Percentiles rank a stretch among this genome's conserved stretches.
Conservation (phyloP, 2,797 vertebrate species). For the Tenualosa ilisha region DNA sequence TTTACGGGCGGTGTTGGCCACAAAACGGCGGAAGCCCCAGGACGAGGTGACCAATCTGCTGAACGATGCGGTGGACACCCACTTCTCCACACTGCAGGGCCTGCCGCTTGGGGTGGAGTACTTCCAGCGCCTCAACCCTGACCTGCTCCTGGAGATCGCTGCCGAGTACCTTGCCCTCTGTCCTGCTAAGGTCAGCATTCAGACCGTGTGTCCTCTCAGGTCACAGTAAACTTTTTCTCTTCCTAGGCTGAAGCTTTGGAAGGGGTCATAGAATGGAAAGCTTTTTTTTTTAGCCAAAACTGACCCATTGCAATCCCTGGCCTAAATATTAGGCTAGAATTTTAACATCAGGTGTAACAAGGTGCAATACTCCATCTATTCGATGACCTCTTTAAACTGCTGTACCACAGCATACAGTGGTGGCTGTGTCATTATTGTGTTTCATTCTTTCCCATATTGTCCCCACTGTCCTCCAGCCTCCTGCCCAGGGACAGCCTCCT, state of each 20-base stretch:
- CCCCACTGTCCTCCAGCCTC: constrained; percentile 72
- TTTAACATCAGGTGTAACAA: too few species aligned
- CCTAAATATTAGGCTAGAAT: too few species aligned
- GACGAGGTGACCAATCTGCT: constrained; percentile 86
- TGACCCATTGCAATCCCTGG: too few species aligned
- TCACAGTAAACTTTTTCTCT: neutral
- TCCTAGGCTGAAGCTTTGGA: too few species aligned
- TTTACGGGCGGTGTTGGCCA: constrained; percentile 83
- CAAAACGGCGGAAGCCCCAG: constrained; percentile 78
- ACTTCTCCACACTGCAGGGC: constrained; percentile 87
- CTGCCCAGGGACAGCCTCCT: constrained; percentile 79
- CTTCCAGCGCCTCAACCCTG: constrained; percentile 94
- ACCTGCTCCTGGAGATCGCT: constrained; percentile 91
- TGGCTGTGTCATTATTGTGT: neutral
- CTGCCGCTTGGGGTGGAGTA: constrained; percentile 92
- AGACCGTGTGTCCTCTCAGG: neutral
- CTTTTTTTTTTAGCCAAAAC: too few species aligned
- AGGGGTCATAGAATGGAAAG: too few species aligned
- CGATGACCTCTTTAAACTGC: too few species aligned
- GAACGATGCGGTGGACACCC: constrained; percentile 89
- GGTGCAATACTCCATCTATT: too few species aligned
- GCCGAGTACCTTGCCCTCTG: constrained; percentile 88
- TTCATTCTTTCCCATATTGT: neutral
- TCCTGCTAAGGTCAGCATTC: constrained; percentile 81
- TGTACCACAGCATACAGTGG: neutral